A percentile compares a stretch with the other conserved stretches of the same genome.
phyloP scores from a whole-genome alignment of 1,140 invertebrate species.

The Rhizoglyphus robini region DNA sequence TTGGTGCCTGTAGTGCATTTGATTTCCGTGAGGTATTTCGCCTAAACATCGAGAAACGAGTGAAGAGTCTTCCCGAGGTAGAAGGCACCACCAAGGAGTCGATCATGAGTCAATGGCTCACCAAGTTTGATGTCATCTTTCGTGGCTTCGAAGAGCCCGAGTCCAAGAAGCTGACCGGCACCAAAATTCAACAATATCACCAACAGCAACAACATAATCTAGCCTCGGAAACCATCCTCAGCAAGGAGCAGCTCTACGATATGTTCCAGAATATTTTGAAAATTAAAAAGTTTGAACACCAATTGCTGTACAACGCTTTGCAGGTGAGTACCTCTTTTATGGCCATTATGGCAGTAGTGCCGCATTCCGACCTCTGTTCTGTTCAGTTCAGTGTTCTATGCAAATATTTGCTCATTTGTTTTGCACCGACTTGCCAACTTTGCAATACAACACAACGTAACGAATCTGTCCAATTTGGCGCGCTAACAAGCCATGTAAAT shows the following conservation, averaged over 20 bases:
- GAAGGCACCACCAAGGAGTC: conserved; percentile 98
- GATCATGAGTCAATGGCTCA: conserved; percentile 95
- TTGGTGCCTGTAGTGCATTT: conserved; percentile 90
- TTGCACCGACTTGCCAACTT: too few species aligned
- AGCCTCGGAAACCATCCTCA: conserved; percentile 73
- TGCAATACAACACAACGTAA: too few species aligned
- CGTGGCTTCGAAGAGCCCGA: conserved; percentile 66
- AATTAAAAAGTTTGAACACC: conserved; percentile 99
- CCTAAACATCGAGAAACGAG: conserved; percentile 91
- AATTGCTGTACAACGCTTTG: conserved; percentile 94
- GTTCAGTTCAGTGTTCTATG: not conserved
- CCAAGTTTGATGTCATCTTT: conserved; percentile 97
- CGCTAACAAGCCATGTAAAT: too few species aligned
- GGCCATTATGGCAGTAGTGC: not conserved
- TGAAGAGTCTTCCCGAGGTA: conserved; percentile 92
- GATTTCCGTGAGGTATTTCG: conserved; percentile 98
- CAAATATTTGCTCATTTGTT: conserved; percentile 7
- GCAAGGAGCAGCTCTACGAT: conserved; percentile 95
- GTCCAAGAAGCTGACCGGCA: conserved; percentile 31
- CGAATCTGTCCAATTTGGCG: too few species aligned
- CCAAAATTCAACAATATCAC: conserved; percentile 7
- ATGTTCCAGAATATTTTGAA: conserved; percentile 98
- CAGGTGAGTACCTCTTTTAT: conserved; percentile 50
- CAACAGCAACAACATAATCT: conserved; percentile 41
- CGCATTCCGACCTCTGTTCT: not conserved